These are phyloP conservation scores for Slavum lentiscoides DNA, from an alignment of 2,888 invertebrate species.

Conservation along the genomic window DNA sequence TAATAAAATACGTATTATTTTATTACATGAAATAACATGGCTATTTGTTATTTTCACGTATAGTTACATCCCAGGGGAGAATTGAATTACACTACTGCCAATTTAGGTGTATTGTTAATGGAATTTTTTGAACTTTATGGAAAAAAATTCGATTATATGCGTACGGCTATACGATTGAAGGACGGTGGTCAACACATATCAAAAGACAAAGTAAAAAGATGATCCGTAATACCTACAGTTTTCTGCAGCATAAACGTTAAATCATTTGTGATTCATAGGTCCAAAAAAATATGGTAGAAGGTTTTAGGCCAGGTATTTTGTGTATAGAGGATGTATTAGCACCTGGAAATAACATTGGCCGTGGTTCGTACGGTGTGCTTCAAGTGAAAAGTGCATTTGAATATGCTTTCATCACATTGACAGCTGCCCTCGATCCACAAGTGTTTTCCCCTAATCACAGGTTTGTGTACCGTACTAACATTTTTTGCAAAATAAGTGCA, in stretches of 20 bases:
- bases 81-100: conserved; percentile 66
- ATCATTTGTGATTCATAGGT: conserved; percentile 62
- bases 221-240: background rate
- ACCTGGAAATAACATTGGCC: conserved; percentile 66
- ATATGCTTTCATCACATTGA: conserved; percentile 61
- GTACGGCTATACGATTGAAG: conserved; percentile 90
- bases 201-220: conserved; percentile 74
- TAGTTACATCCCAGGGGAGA: conserved; percentile 85
- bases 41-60: conserved; percentile 58
- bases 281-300: conserved; percentile 90
- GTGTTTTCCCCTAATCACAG: too few species aligned
- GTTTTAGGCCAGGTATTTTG: conserved; percentile 87
- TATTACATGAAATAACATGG: background rate
- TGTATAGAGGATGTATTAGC: conserved; percentile 97
- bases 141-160: conserved; percentile 92
- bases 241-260: background rate
- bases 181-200: conserved; percentile 91
- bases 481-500: too few species aligned
- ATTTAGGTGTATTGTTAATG: conserved; percentile 90
- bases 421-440: too few species aligned
- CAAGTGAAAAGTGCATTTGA: conserved; percentile 93
- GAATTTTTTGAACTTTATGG: conserved; percentile 98
- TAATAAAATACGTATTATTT: too few species aligned
- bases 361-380: conserved; percentile 59
- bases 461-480: too few species aligned